Conservation (phyloP, 2,797 vertebrate genomes). For the Crocodylus rhombifer region DNA sequence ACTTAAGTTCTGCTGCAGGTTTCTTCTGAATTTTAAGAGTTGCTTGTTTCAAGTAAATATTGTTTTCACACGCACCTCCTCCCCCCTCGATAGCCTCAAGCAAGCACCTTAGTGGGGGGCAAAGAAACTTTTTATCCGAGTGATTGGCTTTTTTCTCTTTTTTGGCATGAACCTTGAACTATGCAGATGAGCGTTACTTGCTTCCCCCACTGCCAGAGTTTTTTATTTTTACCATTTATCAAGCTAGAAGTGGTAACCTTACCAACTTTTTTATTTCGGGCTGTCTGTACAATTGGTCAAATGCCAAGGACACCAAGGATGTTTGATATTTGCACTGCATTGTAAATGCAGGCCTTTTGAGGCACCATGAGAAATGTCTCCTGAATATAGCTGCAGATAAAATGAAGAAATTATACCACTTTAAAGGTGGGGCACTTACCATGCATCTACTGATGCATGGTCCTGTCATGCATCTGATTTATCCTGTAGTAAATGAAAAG, state of each 20-base stretch:
- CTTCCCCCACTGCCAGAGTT: not conserved
- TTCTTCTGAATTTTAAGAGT: not conserved
- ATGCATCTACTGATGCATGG: too few relatives aligned
- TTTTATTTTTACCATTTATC: not conserved
- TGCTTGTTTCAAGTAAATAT: not conserved
- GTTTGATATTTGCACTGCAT: not conserved
- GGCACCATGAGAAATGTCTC: not conserved
- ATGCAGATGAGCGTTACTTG: not conserved
- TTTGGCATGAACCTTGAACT: not conserved
- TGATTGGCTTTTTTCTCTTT: not conserved
- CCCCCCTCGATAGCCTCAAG: not conserved
- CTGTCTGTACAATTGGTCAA: not conserved
- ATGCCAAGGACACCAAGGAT: not conserved
- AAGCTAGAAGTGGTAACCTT: not conserved
- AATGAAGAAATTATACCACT: too few relatives aligned
- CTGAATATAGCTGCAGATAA: not conserved
- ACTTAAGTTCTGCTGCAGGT: rapidly evolving
- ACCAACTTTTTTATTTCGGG: rapidly evolving
- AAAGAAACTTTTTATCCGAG: not conserved
- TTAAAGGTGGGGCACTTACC: too few relatives aligned
- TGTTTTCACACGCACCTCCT: rapidly evolving
- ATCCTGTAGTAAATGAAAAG: too few relatives aligned
- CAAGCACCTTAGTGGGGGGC: not conserved
- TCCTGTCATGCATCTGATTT: too few relatives aligned
- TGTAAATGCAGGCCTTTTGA: not conserved